Evolutionary conservation across 2,797 vertebrate genomes (phyloP), one percentile per base, ranked within the genome.

Genomic region (Microctenopoma steveboyesi): DNA sequence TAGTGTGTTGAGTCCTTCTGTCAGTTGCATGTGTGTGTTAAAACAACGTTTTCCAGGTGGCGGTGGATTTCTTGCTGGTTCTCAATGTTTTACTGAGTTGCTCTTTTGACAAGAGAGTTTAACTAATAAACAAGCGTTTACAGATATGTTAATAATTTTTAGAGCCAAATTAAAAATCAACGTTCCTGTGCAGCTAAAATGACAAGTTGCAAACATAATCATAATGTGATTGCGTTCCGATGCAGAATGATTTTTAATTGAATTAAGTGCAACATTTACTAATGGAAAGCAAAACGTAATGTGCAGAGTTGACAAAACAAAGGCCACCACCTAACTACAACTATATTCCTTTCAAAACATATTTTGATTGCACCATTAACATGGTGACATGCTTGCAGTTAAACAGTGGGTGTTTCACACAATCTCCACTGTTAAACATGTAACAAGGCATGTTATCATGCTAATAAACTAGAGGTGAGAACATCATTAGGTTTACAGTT

Each of bases 11-110:
- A 60, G 11, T 69, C 60, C 2, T 54, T 89, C 61, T 90, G 89
- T 82, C 64, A 13, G 63, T 89, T 92, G 90, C 85, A 89, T 91
- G 89, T 40, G 64, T 85, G 70, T 90, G 84, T 85, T 16, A 9
- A 54, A 73, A 60, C 49, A 8, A 74, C 76, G 64, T 68, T 74
- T 82, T 87, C 77, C 81, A 73, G 87, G 83, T 79, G 83, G 89
- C 89, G 89, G 82, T 79, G 80, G 72, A 72, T 82, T 76, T 69
- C 64, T 51, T 2, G 6, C 54, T 2, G 35, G 28, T 58, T 40
- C 28, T 54, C 40, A 4, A 37, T 50, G 62, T 37, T 64, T 58
- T 30, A 62, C 40, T n/a, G 65, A 67, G 15, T 54, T 0, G 15
- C 58, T 63, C 33, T 22, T 56, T 49, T 4, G 3, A 64, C 62